Base-by-base conservation (phyloP, 2,113 vertebrate species). In the Pyxicephalus adspersus region DNA sequence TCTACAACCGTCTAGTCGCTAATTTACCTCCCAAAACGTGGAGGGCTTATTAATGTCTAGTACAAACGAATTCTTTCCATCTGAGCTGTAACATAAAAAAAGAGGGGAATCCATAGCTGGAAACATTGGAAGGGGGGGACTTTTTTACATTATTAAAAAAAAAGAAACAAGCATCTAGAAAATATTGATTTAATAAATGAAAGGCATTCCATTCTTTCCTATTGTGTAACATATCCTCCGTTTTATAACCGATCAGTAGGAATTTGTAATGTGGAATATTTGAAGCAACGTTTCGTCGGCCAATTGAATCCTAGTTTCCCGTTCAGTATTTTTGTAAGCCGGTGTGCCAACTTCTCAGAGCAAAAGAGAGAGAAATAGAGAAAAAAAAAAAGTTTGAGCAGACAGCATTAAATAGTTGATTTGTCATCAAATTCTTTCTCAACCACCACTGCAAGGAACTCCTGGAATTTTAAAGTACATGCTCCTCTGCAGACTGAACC, bases 261-360 rank as follows among this genome's bases (percentile, higher is more conserved):
- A 81, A 81, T 72, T 72, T 81, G 57, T 72, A 81, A 81, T 74
- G 79, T 65, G 79, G 79, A 81, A 74, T 81, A 74, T 65, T 34
- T 81, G 70, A 74, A 81, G 50, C 58, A 50, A 71, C n/a, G 78
- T 57, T 7, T 74, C 65, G 55, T 57, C 50, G 45, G 61, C 68
- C 79, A 65, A 66, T 74, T 81, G 70, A 74, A 26, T 73, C 63
- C 67, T 54, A 71, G 34, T 81, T 81, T 81, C 45, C 51, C 86
- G 38, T 83, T 68, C 82, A 81, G 63, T 84, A 84, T 78, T 28
- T 7, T 34, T 83, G 60, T 83, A 71, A 65, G 80, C 73, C 70
- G 85, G 86, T 77, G 84, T 87, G 64, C 86, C 79, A 86, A 87
- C 83, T 87, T 83, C 70, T 84, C 51, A 58, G 83, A 83, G 84